Evolutionary conservation across 30 jellyfish, hydroid and myxozoan genomes (phyloP), one percentile per base, ranked within the genome.

Genomic region (Aurelia sp.): DNA sequence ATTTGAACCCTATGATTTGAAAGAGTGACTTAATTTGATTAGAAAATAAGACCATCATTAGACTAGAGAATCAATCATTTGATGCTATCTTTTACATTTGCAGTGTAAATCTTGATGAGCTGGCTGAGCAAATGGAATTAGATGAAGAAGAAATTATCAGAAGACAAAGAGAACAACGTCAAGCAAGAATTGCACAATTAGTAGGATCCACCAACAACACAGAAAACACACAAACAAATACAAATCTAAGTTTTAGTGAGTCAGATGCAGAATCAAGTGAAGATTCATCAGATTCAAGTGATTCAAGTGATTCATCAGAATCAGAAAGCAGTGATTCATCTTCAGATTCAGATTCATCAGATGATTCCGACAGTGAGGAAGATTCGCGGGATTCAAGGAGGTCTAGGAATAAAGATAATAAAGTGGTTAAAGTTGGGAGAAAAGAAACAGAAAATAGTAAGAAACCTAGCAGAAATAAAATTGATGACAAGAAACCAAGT

Each of bases 61-160:
- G 1, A 6, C 55, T 2, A 44, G 10, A 44, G 55, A 44, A 8
- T 44, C 53, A 17, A 20, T 31, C 8, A 44, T 17, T 58, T 61
- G 6, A 30, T 61, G 31, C 51, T 33, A 52, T 62, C 51, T 33
- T 33, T 62, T 48, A 58, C 12, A 33, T 15, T 66, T 76, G 33
- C 79, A 88, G 97, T 60, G 81, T 93, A 4, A 93, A 93, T 63
- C 95, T 93, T 74, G 98, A 93, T 82, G 98, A 84, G 13, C 71
- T 93, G 69, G 97, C 98, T 17, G 98, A 93, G 17, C 74, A 63
- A 61, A 93, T 93, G 96, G 98, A 93, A 47, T 90, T 93, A 4
- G 98, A 93, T 61, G 98, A 93, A 73, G 98, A 93, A 59, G 96
- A 82, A 57, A 31, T 93, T 11, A 88, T 93, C 6, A 84, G 81